These are phyloP conservation scores for Mantis religiosa DNA, from an alignment of 2,888 invertebrate species.

Conservation along the genomic window DNA sequence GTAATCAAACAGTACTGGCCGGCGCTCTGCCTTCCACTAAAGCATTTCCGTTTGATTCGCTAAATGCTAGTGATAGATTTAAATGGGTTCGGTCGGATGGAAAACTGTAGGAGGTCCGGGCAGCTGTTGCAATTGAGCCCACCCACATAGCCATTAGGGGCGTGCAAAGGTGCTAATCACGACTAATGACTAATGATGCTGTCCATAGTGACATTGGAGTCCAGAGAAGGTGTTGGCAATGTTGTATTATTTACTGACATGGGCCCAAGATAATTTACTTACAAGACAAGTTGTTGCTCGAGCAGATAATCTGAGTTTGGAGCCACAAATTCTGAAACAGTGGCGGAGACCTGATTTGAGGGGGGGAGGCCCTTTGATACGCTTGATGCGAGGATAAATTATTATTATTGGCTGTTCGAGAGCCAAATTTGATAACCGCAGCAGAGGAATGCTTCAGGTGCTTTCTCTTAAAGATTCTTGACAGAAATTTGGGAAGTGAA, in stretches of 20 bases:
- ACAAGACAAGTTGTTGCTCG: not conserved
- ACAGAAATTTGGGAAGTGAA: too few species aligned
- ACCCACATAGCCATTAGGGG: not conserved
- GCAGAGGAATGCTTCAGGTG: too few species aligned
- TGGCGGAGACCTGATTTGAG: not conserved
- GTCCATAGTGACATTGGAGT: conserved; percentile 8
- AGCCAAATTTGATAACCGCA: too few species aligned
- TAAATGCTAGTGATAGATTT: conserved; percentile 6
- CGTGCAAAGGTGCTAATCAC: not conserved
- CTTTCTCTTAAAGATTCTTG: too few species aligned
- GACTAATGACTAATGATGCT: conserved; percentile 8
- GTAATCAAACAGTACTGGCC: not conserved
- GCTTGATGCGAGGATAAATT: not conserved
- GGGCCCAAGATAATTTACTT: not conserved
- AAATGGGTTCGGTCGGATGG: not conserved
- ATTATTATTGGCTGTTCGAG: not conserved
- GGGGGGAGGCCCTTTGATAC: not conserved
- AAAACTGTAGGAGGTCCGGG: not conserved
- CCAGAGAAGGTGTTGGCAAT: not conserved
- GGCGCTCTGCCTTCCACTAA: not conserved
- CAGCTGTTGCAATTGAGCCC: not conserved
- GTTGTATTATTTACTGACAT: not conserved
- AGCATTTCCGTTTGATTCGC: not conserved
- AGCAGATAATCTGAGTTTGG: not conserved
- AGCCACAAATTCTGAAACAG: not conserved